Conservation (phyloP, 2,888 invertebrate genomes). For the Ectemnius cavifrons region DNA sequence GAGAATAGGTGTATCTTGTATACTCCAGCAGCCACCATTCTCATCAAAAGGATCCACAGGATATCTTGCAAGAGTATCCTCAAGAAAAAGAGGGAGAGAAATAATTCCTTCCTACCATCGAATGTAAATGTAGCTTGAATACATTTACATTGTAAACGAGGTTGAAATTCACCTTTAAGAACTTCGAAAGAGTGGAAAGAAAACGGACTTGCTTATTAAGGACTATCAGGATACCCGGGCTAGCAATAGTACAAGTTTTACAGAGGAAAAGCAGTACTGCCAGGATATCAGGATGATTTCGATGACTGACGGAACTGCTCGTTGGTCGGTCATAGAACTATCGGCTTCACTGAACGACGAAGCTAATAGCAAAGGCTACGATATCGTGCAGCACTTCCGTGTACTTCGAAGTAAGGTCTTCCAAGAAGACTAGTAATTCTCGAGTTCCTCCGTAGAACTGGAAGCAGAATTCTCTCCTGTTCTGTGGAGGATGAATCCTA, state of each 20-base stretch:
- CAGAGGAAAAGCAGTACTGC: constrained; percentile 5
- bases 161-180: neutral
- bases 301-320: constrained; percentile 36
- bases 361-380: constrained; percentile 1
- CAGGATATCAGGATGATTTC: constrained; percentile 23
- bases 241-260: constrained; percentile 14
- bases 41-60: too few relatives aligned
- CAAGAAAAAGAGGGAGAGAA: too few relatives aligned
- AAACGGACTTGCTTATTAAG: constrained; percentile 15
- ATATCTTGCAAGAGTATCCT: too few relatives aligned
- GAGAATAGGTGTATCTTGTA: too few relatives aligned
- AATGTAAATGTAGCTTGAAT: constrained; percentile 20
- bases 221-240: constrained; percentile 18
- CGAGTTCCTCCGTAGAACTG: neutral
- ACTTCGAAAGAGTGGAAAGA: neutral
- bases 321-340: constrained; percentile 26
- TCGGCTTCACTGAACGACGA: constrained; percentile 10
- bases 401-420: neutral
- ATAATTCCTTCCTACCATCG: neutral
- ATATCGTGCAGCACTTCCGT: neutral
- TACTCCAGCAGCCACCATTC: too few relatives aligned
- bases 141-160: neutral
- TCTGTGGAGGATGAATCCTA: neutral
- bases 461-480: neutral
- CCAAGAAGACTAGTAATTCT: neutral